A percentile compares a stretch with the other conserved stretches of the same genome.
phyloP scores from a whole-genome alignment of 2,888 invertebrate species.

The Pristionchus maxplancki region DNA sequence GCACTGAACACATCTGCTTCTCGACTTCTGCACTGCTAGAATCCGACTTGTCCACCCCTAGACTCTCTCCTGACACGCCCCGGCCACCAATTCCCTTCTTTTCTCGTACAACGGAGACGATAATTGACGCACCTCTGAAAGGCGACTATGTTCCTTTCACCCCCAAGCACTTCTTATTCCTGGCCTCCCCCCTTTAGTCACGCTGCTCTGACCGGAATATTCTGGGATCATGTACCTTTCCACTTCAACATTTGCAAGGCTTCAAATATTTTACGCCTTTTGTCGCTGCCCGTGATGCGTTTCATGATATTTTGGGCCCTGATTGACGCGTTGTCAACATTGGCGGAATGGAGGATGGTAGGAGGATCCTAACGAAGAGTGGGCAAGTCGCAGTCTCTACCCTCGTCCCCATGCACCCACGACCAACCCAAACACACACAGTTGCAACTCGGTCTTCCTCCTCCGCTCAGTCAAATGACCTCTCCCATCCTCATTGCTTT shows the following conservation, averaged over 20 bases:
- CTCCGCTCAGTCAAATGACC: conserved; percentile 13
- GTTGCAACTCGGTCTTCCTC: not conserved
- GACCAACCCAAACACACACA: no score
- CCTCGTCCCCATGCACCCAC: not conserved
- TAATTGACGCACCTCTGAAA: conserved; percentile 43
- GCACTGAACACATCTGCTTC: no score
- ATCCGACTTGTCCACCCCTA: not conserved
- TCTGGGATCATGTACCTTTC: not conserved
- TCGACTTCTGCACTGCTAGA: no score
- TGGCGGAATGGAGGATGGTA: not conserved
- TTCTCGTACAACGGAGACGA: not conserved
- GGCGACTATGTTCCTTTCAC: conserved; percentile 26
- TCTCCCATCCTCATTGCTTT: conserved; percentile 28
- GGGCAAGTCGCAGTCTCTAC: not conserved
- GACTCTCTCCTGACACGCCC: not conserved
- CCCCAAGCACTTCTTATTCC: not conserved
- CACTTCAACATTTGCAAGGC: no score
- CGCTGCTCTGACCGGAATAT: not conserved
- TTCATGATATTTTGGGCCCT: not conserved
- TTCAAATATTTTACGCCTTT: not conserved
- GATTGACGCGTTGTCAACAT: not conserved
- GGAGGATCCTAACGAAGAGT: not conserved
- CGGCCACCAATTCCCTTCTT: not conserved
- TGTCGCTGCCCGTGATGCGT: not conserved
- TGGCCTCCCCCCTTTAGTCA: not conserved